These are phyloP conservation scores for Arrhamphus sclerolepis DNA, from an alignment of 2,797 vertebrate species.

Conservation along the genomic window DNA sequence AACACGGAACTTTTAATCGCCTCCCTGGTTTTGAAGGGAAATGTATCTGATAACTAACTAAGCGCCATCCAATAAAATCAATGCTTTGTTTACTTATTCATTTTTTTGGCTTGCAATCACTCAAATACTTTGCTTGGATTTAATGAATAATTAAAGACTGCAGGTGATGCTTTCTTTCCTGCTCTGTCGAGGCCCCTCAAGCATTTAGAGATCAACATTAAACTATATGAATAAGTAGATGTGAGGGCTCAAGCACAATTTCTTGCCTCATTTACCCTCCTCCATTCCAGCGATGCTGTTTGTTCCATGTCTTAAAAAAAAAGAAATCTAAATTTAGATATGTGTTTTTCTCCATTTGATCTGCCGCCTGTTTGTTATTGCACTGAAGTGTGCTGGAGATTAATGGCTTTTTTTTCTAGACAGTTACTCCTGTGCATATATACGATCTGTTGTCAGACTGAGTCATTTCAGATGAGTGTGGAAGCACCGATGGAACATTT, in stretches of 20 bases:
- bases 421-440: conserved; percentile 15
- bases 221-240: conserved; percentile 54
- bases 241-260: conserved; percentile 51
- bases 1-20: conserved; percentile 21
- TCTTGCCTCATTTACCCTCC: conserved; percentile 56
- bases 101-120: conserved; percentile 8
- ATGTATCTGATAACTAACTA: conserved; percentile 11
- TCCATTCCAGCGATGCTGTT: conserved; percentile 43
- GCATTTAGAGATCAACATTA: conserved; percentile 34
- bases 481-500: conserved; percentile 35
- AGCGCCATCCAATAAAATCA: conserved; percentile 21
- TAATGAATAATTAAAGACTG: conserved; percentile 46
- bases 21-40: conserved; percentile 24
- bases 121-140: conserved; percentile 32
- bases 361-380: conserved; percentile 32
- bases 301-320: conserved; percentile 31
- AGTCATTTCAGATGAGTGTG: conserved; percentile 35
- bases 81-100: background rate
- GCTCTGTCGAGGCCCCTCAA: conserved; percentile 20
- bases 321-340: conserved; percentile 49
- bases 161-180: conserved; percentile 18
- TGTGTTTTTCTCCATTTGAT: conserved; percentile 44
- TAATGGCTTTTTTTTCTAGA: conserved; percentile 49
- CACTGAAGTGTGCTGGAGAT: conserved; percentile 33
- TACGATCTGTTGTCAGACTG: conserved; percentile 30